These are phyloP conservation scores for Drosophila trichaetosa DNA, from an alignment of 2,888 invertebrate genomes.

Conservation along the genomic window DNA sequence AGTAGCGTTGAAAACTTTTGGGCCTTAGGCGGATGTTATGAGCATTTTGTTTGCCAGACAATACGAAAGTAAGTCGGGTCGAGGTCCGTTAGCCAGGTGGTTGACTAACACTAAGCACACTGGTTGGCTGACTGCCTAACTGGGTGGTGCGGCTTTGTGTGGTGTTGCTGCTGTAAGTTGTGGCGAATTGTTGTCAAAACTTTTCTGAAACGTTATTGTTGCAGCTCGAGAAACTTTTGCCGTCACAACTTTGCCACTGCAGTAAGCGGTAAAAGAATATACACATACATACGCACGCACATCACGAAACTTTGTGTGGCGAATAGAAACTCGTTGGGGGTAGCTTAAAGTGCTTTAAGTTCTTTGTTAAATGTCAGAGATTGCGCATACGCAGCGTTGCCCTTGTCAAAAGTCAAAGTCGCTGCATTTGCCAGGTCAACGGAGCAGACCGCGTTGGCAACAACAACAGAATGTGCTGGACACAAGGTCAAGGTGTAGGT, in stretches of 20 bases:
- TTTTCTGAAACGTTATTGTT: slow-evolving; percentile 71
- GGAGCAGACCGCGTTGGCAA: slow-evolving; percentile 4
- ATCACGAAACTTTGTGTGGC: slow-evolving; percentile 47
- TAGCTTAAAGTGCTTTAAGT: slow-evolving; percentile 70
- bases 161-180: not conserved
- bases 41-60: slow-evolving; percentile 51
- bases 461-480: slow-evolving; percentile 2
- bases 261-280: slow-evolving; percentile 25
- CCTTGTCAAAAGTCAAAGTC: slow-evolving; percentile 59
- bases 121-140: not conserved
- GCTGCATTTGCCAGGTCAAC: slow-evolving; percentile 37
- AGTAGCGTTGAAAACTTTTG: slow-evolving; percentile 48
- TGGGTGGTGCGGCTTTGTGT: not conserved
- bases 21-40: slow-evolving; percentile 41
- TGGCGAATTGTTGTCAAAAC: slow-evolving; percentile 51
- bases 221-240: slow-evolving; percentile 61
- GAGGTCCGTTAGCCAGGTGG: slow-evolving; percentile 59
- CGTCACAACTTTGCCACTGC: slow-evolving; percentile 33
- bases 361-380: slow-evolving; percentile 58
- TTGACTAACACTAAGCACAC: slow-evolving; percentile 13
- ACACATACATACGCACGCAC: slow-evolving; percentile 16
- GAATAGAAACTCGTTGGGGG: slow-evolving; percentile 38
- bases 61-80: slow-evolving; percentile 23
- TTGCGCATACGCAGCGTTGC: slow-evolving; percentile 58
- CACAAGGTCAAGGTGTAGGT: slow-evolving; percentile 24